Conservation (phyloP, 1,140 invertebrate species). For the Drosophila eugracilis region DNA sequence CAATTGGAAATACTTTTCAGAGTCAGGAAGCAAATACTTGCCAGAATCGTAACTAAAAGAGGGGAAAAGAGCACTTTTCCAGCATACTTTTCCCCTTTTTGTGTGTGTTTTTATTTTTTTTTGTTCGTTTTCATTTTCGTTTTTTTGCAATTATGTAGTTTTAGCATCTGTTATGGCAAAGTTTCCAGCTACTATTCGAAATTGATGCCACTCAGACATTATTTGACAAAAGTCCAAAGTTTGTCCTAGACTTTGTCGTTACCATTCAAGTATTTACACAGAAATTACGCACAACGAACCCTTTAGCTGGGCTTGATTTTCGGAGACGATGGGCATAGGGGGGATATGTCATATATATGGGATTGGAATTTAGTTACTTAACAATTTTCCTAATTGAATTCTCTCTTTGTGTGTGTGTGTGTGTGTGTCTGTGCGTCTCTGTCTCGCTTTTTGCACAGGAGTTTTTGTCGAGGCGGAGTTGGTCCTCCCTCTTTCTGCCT, state of each 20-base stretch:
- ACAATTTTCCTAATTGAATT: slow-evolving; percentile 73
- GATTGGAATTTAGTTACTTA: slow-evolving; percentile 46
- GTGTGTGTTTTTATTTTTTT: slow-evolving; percentile 12
- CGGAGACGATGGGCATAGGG: slow-evolving; percentile 1
- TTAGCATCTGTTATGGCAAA: slow-evolving; percentile 47
- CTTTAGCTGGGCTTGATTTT: not conserved
- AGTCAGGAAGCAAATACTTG: slow-evolving; percentile 43
- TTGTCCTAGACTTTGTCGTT: slow-evolving; percentile 46
- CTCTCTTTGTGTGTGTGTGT: too few species aligned
- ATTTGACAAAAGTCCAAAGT: slow-evolving; percentile 52
- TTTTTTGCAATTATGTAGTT: slow-evolving; percentile 39
- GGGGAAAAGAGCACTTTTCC: slow-evolving; percentile 9
- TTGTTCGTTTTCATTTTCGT: not conserved
- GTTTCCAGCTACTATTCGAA: slow-evolving; percentile 47
- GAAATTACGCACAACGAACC: slow-evolving; percentile 55
- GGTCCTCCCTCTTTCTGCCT: not conserved
- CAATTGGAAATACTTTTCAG: slow-evolving; percentile 21
- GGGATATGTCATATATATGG: slow-evolving; percentile 35
- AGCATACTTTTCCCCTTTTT: slow-evolving; percentile 8
- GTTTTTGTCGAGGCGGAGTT: not conserved
- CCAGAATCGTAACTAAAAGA: slow-evolving; percentile 30
- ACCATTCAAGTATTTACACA: slow-evolving; percentile 70
- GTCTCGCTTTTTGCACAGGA: not conserved
- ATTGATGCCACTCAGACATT: slow-evolving; percentile 52
- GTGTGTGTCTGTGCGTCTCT: not conserved